Conservation (phyloP, 2,113 vertebrate genomes). For the Arenaria interpres region DNA sequence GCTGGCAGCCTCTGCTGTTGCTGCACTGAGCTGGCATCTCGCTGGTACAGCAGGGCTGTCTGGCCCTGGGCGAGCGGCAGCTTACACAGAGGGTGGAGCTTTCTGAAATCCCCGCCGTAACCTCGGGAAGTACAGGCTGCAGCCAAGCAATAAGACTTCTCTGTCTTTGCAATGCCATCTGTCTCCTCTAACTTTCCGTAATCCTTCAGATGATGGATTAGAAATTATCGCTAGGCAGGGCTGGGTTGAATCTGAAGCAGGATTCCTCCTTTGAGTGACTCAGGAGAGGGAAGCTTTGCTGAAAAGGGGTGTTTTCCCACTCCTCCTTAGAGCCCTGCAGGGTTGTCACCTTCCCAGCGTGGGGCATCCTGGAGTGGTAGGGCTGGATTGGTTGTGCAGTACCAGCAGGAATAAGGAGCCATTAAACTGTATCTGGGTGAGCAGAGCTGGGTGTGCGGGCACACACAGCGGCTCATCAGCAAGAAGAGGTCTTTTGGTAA, state of each 20-base stretch:
- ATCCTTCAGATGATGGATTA: slow-evolving; percentile 48
- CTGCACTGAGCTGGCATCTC: background rate
- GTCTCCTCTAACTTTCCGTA: slow-evolving; percentile 48
- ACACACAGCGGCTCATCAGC: background rate
- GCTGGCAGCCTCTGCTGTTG: background rate
- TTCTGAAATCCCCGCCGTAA: slow-evolving; percentile 1
- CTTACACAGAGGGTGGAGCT: background rate
- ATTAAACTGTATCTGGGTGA: slow-evolving; percentile 23
- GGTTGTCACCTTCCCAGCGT: background rate
- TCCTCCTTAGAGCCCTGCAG: background rate
- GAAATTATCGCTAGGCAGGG: slow-evolving; percentile 12
- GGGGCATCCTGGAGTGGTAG: background rate
- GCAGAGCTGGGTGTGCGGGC: background rate
- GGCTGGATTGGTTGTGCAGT: background rate
- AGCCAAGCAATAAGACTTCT: slow-evolving; percentile 39
- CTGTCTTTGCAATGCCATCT: slow-evolving; percentile 37
- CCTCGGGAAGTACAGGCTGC: background rate
- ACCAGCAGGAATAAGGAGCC: background rate
- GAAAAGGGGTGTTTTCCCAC: rapidly evolving
- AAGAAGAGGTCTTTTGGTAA: background rate
- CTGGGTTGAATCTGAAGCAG: background rate
- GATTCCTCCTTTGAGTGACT: background rate
- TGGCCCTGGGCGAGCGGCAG: background rate
- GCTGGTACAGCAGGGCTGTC: background rate
- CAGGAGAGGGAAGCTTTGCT: background rate